Evolutionary conservation across 2,888 invertebrate species (phyloP).

Genomic region (Lumbricus terrestris): DNA sequence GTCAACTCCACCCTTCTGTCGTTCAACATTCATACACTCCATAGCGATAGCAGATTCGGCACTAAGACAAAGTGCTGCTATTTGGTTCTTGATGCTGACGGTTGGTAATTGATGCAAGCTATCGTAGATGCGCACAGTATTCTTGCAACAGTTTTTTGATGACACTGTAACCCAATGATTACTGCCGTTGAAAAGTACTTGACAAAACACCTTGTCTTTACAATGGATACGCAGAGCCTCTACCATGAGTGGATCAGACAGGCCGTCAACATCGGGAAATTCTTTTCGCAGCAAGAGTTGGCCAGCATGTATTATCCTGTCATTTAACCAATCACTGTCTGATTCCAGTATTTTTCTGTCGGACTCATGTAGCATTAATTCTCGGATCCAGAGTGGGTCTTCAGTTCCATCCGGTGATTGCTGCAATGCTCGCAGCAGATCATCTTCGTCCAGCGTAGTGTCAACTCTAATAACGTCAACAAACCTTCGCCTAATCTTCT

Average conservation of each 20-base stretch:
- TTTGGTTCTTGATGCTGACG: neutral
- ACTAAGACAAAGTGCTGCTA: neutral
- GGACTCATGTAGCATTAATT: too few species aligned
- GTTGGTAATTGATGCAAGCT: neutral
- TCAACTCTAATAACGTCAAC: too few species aligned
- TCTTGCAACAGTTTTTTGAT: neutral
- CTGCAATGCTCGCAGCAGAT: too few species aligned
- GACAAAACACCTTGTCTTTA: neutral
- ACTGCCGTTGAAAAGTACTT: neutral
- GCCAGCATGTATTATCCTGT: too few species aligned
- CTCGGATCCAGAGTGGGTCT: too few species aligned
- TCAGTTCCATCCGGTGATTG: too few species aligned
- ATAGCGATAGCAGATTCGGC: neutral
- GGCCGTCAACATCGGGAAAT: neutral
- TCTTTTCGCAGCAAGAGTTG: too few species aligned
- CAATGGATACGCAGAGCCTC: neutral
- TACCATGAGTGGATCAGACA: neutral
- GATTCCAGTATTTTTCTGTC: too few species aligned
- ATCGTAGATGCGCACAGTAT: neutral
- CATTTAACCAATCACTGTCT: too few species aligned
- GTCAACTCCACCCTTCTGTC: neutral
- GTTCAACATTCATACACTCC: neutral
- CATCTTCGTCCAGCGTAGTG: too few species aligned
- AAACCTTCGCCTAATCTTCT: too few species aligned
- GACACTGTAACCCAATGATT: neutral